Evolutionary conservation across 2,113 vertebrate species (phyloP).

Genomic region (Chamaetylas fuelleborni): DNA sequence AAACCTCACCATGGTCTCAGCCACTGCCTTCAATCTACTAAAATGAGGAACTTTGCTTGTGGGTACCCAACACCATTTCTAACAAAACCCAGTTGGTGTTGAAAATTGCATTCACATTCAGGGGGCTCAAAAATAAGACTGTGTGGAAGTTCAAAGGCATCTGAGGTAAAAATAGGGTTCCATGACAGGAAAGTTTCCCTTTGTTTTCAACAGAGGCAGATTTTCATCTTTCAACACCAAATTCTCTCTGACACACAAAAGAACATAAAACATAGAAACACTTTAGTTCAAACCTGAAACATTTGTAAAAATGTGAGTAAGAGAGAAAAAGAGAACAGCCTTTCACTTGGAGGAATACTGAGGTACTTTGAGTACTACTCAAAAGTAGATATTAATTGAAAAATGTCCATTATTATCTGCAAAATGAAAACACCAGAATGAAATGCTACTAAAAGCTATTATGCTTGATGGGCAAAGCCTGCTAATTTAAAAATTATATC

Average conservation of each 20-base stretch:
- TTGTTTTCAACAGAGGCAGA: neutral
- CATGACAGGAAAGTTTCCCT: neutral
- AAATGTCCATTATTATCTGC: neutral
- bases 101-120: neutral
- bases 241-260: neutral
- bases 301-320: neutral
- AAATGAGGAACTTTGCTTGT: neutral
- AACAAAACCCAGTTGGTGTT: neutral
- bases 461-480: neutral
- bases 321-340: neutral
- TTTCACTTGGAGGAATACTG: neutral
- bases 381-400: neutral
- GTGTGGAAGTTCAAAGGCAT: neutral
- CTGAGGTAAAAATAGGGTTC: neutral
- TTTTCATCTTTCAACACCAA: neutral
- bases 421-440: neutral
- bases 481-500: neutral
- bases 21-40: neutral
- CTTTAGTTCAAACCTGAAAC: neutral
- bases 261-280: neutral
- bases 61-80: neutral
- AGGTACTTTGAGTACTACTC: neutral
- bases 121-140: neutral
- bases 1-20: neutral
- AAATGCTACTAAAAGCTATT: neutral